These are phyloP conservation scores for Saccostrea echinata DNA, from an alignment of 1,140 invertebrate genomes.

Conservation along the genomic window DNA sequence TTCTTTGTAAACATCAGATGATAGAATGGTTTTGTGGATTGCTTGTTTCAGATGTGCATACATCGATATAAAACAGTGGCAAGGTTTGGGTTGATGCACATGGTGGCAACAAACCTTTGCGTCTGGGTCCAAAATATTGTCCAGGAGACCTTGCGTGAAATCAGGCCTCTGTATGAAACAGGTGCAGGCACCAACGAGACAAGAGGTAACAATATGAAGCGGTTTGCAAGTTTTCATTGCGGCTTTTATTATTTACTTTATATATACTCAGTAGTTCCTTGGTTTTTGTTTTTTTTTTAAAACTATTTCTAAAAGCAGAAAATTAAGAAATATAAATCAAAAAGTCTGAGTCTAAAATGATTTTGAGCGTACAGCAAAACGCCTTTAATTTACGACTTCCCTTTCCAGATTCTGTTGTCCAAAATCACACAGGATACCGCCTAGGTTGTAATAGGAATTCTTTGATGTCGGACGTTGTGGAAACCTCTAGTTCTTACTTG, in stretches of 20 bases:
- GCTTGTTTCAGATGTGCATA: constrained; percentile 69
- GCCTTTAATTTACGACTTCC: not conserved
- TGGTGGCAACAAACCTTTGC: constrained; percentile 97
- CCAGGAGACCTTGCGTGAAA: constrained; percentile 63
- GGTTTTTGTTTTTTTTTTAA: no score
- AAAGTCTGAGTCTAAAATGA: not conserved
- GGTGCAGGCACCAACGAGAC: not conserved
- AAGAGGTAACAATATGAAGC: not conserved
- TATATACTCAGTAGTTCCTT: no score
- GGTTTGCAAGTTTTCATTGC: no score
- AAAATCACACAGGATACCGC: not conserved
- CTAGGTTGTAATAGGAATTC: constrained; percentile 31
- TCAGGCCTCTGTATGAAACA: constrained; percentile 37
- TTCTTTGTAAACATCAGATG: no score
- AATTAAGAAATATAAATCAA: no score
- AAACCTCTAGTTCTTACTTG: constrained; percentile 86
- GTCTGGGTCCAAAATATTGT: constrained; percentile 83
- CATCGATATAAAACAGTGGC: constrained; percentile 90
- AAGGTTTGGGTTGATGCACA: constrained; percentile 97
- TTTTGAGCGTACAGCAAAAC: no score
- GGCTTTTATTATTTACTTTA: no score
- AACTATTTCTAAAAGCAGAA: no score
- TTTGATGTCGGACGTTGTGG: constrained; percentile 61
- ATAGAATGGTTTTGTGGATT: not conserved
- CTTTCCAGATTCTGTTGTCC: not conserved